phyloP scores from a whole-genome alignment of 2,797 vertebrate genomes.

The Sebastes matsubarae region DNA sequence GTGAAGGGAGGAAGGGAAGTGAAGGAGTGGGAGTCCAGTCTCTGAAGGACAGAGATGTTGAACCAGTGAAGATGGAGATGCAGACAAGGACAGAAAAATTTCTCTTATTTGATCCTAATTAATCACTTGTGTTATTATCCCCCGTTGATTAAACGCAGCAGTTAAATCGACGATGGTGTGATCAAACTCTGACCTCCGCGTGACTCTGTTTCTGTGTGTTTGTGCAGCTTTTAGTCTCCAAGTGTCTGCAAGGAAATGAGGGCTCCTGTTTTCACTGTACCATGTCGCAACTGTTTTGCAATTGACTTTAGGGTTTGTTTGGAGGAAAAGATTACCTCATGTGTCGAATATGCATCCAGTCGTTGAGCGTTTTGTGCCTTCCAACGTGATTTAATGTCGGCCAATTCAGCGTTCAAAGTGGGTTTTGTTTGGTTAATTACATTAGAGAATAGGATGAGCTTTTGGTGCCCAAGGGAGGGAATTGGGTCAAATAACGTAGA shows the following conservation, averaged over 20 bases:
- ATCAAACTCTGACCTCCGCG: constrained; percentile 17
- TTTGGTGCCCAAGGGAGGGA: not conserved
- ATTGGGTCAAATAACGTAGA: not conserved
- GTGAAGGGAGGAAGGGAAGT: not conserved
- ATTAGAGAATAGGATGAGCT: not conserved
- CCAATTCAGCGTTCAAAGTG: not conserved
- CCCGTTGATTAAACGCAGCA: not conserved
- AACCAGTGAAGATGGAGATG: not conserved
- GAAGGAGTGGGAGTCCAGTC: not conserved
- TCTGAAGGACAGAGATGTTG: not conserved
- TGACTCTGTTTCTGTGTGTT: constrained; percentile 22
- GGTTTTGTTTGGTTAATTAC: constrained; percentile 1
- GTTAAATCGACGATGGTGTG: not conserved
- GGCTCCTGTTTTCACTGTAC: constrained; percentile 34
- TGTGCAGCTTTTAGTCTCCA: constrained; percentile 17
- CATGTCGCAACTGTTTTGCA: constrained; percentile 45
- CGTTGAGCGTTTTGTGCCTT: not conserved
- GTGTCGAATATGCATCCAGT: constrained; percentile 9
- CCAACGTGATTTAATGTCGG: constrained; percentile 21
- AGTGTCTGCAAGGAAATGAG: constrained; percentile 15
- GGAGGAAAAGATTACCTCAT: constrained; percentile 27
- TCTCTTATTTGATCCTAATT: not conserved
- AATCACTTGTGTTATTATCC: not conserved
- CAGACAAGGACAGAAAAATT: too few species aligned
- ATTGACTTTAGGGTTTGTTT: not conserved